Base-by-base conservation (phyloP, 2,113 vertebrate genomes). In the Spizaetus ornatus region DNA sequence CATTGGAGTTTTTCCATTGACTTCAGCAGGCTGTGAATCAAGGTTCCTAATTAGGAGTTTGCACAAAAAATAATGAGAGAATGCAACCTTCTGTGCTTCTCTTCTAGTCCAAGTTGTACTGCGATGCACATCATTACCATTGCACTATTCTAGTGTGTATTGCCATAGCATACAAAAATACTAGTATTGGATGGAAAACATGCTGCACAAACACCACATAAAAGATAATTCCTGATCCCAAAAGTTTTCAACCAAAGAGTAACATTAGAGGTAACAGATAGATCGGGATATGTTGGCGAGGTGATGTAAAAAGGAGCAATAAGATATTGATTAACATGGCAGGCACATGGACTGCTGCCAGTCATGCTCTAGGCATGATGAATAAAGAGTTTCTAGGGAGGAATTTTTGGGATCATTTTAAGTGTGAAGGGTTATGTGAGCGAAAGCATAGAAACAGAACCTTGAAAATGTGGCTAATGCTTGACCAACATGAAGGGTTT, bases 31-130 rank as follows among this genome's bases (percentile, higher is more conserved):
- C 79, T 95, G 63, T 52, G 80, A 86, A 94, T 72, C 72, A 48
- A 89, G 29, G 45, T 43, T 88, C 40, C 32, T 94, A 89, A 95
- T 94, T 84, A 90, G 82, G 69, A 70, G n/a, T n/a, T 56, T 45
- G 52, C 36, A 69, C 25, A 82, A 66, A 45, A 63, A 40, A 31
- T 27, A 86, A 92, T 17, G 83, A 88, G 69, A 45, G 69, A 53
- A 66, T 82, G 17, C 50, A 71, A 78, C 86, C 77, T 89, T 94
- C 94, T 96, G 96, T 93, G 80, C 77, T 78, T 22, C 76, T 71
- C 32, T 74, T 63, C 29, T 42, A 22, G 77, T 59, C 91, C 86
- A 87, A 89, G 69, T n/a, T 67, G 63, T 63, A 42, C 42, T 87
- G 84, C 81, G 38, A 19, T 38, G 71, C 40, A 56, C 50, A n/a